phyloP scores from a whole-genome alignment of 1,140 invertebrate species.

The Dysdera silvatica region DNA sequence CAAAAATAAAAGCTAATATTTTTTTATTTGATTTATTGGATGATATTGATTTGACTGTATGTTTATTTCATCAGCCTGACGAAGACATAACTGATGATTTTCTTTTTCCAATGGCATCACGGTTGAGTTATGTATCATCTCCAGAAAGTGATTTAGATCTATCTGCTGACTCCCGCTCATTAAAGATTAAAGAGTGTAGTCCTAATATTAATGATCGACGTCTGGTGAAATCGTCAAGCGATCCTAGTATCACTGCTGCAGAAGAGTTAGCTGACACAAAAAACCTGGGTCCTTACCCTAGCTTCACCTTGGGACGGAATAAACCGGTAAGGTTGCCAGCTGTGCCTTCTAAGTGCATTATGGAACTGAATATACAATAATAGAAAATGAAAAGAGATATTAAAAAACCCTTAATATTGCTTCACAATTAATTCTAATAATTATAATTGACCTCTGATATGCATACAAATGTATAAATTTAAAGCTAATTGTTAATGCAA shows the following conservation, averaged over 20 bases:
- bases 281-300: slow-evolving; percentile 9
- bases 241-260: slow-evolving; percentile 71
- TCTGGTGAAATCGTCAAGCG: slow-evolving; percentile 72
- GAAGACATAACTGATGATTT: slow-evolving; percentile 64
- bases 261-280: slow-evolving; percentile 43
- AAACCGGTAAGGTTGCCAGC: slow-evolving; percentile 6
- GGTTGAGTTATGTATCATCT: slow-evolving; percentile 88
- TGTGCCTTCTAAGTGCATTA: too few relatives aligned
- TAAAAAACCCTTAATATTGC: too few relatives aligned
- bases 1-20: too few relatives aligned
- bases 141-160: slow-evolving; percentile 89
- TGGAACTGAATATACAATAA: too few relatives aligned
- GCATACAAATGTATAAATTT: too few relatives aligned
- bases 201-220: slow-evolving; percentile 44
- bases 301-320: slow-evolving; percentile 16
- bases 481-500: too few relatives aligned
- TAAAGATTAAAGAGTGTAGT: slow-evolving; percentile 47
- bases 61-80: too few relatives aligned
- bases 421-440: too few relatives aligned
- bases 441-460: too few relatives aligned
- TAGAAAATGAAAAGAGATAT: too few relatives aligned
- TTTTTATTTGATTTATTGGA: too few relatives aligned
- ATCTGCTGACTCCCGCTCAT: slow-evolving; percentile 50
- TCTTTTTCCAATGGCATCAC: slow-evolving; percentile 94
- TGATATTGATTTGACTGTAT: too few relatives aligned